phyloP scores from a whole-genome alignment of 1,140 invertebrate genomes.

The Cotesia vestalis region DNA sequence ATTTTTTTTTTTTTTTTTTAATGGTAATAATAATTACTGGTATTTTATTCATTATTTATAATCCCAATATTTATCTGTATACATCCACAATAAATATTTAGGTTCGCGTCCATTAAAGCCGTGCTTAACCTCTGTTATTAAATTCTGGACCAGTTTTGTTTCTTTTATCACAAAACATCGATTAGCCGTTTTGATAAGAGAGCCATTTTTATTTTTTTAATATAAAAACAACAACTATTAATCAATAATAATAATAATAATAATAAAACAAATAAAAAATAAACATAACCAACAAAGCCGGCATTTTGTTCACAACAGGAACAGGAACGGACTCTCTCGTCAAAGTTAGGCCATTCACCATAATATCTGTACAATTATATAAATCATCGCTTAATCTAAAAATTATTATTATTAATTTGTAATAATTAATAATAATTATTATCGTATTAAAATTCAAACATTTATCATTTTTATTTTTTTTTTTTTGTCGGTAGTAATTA shows the following conservation, averaged over 20 bases:
- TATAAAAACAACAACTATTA: slow-evolving; percentile 25
- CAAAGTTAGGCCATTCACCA: slow-evolving; percentile 56
- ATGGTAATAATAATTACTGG: slow-evolving; percentile 43
- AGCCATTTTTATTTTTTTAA: slow-evolving; percentile 32
- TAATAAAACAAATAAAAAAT: too few relatives aligned
- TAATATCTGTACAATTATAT: slow-evolving; percentile 65
- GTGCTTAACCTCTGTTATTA: neutral
- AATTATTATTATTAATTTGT: slow-evolving; percentile 58
- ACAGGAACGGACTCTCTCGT: slow-evolving; percentile 47
- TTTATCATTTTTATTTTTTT: neutral
- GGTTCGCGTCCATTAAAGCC: slow-evolving; percentile 47
- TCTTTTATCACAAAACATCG: slow-evolving; percentile 62
- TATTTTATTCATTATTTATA: slow-evolving; percentile 53
- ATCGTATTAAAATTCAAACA: slow-evolving; percentile 68
- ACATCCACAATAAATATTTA: slow-evolving; percentile 65
- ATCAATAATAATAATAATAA: slow-evolving; percentile 14
- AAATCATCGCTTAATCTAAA: slow-evolving; percentile 55
- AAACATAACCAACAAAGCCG: too few relatives aligned
- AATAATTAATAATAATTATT: slow-evolving; percentile 64
- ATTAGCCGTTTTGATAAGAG: slow-evolving; percentile 53
- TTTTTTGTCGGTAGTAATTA: neutral
- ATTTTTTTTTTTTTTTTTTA: slow-evolving; percentile 53
- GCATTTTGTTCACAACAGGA: too few relatives aligned
- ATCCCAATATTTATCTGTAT: slow-evolving; percentile 65
- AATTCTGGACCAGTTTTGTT: slow-evolving; percentile 46